Conservation (phyloP, 2,797 vertebrate species). For the Urophycis tenuis region DNA sequence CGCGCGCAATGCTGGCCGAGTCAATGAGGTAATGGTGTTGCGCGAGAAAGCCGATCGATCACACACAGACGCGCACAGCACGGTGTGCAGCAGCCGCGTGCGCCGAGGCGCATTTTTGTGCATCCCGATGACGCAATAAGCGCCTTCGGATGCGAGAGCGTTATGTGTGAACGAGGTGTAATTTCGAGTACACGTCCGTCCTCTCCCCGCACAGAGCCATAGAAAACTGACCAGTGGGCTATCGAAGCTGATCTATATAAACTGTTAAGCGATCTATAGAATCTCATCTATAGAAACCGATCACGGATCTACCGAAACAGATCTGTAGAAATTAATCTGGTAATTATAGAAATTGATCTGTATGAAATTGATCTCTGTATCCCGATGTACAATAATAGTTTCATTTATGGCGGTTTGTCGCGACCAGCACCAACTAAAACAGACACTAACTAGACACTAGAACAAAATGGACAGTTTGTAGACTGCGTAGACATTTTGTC, state of each 20-base stretch:
- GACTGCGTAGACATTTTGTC: too few species aligned
- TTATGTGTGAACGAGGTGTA: background rate
- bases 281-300: too few species aligned
- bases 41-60: constrained; percentile 37
- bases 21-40: constrained; percentile 60
- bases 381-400: background rate
- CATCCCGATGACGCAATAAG: background rate
- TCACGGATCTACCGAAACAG: too few species aligned
- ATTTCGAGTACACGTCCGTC: background rate
- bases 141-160: background rate
- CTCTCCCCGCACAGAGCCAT: too few species aligned
- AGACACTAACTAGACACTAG: too few species aligned
- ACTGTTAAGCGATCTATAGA: too few species aligned
- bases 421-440: background rate
- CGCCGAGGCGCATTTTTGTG: background rate
- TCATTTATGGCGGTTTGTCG: background rate
- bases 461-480: background rate
- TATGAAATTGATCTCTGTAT: background rate
- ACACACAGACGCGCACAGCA: constrained; percentile 24
- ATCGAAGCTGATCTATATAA: too few species aligned
- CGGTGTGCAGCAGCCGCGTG: constrained; percentile 7
- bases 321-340: background rate
- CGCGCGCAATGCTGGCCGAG: constrained; percentile 14
- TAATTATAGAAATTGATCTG: background rate
- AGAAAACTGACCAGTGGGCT: too few species aligned